Evolutionary conservation across 2,113 vertebrate species (phyloP), one percentile per base, ranked within the genome.

Genomic region (Sigmodon hispidus): DNA sequence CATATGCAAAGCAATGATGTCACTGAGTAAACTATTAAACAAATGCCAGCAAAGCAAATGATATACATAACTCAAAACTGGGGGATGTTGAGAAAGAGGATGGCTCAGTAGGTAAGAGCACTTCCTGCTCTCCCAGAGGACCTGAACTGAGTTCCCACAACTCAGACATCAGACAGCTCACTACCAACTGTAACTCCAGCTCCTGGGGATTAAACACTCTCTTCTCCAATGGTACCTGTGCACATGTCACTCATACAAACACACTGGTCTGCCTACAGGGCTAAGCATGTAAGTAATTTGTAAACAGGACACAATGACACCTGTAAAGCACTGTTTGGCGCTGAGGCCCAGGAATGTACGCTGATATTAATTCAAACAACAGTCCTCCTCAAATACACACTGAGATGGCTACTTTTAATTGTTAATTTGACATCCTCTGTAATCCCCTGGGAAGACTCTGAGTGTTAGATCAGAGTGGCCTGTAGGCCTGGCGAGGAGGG

Each of bases 331-430:
- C 69, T 24, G 10, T 89, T 45, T 48, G 76, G 43, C 61, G n/a
- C 88, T 73, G 36, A 52, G 29, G 16, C 45, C 73, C 57, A 72
- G 2, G 63, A 31, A 34, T 36, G 43, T 13, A 50, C 89, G 52
- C 45, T 61, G 80, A 48, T 45, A 50, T 50, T 55, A 85, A 91
- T 63, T 89, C 87, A 59, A 76, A 70, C 93, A 85, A 86, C 65
- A 83, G 31, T 40, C 17, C 72, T 90, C 1, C 81, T 90, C 2
- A 9, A 86, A 86, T 79, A 57, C 63, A 61, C 19, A 87, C 3
- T 73, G 36, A 40, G 21, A 59, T 63, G 59, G 57, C 26, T 84
- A 84, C 24, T 63, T 63, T 40, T 83, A 43, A 61, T 24, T 73
- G 8, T 90, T 73, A 34, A 57, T 36, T 65, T 86, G 59, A 85